These are phyloP conservation scores for Lepus timidus DNA, from an alignment of 2,113 vertebrate species.

Conservation along the genomic window DNA sequence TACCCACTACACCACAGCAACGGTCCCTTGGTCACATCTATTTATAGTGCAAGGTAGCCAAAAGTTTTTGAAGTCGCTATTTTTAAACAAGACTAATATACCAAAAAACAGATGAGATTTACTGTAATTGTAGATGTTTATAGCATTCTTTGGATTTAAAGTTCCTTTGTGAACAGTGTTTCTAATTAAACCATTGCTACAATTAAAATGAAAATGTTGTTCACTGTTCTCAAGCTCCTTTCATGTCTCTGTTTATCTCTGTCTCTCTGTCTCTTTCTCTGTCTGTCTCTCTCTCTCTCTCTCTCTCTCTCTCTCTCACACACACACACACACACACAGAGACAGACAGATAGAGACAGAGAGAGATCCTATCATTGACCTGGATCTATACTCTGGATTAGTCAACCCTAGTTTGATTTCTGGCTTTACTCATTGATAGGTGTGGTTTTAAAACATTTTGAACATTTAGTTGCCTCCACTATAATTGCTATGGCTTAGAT, in stretches of 20 bases:
- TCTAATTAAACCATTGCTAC: neutral
- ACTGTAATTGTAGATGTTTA: conserved; percentile 48
- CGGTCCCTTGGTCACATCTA: conserved; percentile 6
- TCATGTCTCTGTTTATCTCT: neutral
- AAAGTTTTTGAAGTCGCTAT: neutral
- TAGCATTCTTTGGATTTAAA: conserved; percentile 51
- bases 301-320: neutral
- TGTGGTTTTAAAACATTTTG: neutral
- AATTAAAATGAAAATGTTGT: conserved; percentile 1
- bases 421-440: neutral
- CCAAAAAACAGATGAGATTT: conserved; percentile 31
- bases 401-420: neutral
- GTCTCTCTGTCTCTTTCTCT: no score
- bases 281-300: neutral
- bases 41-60: neutral
- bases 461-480: neutral
- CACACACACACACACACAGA: neutral
- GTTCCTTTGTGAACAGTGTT: conserved; percentile 31
- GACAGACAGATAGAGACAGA: no score
- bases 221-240: neutral
- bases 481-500: neutral
- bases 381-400: neutral
- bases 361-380: neutral
- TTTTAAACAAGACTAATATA: neutral
- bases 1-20: no score